Conservation (phyloP, 2,113 vertebrate species). For the Hippolais icterina region DNA sequence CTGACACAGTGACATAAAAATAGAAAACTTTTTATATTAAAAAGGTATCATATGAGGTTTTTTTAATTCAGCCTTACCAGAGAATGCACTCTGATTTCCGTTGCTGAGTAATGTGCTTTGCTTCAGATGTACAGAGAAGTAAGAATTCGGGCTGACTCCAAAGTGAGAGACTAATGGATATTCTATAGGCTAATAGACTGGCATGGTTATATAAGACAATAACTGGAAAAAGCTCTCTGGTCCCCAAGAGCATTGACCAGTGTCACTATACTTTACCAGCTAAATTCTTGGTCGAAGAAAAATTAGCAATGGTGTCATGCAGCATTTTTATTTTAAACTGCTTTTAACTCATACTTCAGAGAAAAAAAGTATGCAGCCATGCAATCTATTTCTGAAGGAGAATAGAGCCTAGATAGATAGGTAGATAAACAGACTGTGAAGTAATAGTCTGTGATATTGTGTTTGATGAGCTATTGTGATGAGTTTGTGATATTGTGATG, state of each 20-base stretch:
- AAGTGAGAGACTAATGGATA: background rate
- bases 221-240: background rate
- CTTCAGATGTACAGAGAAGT: rapidly evolving
- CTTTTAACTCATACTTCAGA: background rate
- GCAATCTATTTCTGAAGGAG: background rate
- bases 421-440: background rate
- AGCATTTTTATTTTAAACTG: background rate
- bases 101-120: rapidly evolving
- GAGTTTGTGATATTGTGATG: too few relatives aligned
- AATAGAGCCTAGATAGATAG: background rate
- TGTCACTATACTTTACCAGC: background rate
- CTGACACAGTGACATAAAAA: background rate
- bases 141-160: background rate
- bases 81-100: rapidly evolving
- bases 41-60: rapidly evolving
- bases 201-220: background rate
- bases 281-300: background rate
- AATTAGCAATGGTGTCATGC: background rate
- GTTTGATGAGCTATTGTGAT: too few relatives aligned
- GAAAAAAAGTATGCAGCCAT: background rate
- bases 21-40: background rate
- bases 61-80: rapidly evolving
- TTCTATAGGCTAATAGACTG: background rate
- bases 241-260: background rate
- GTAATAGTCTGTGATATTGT: background rate